Evolutionary conservation across 2,888 invertebrate species (phyloP), one percentile per base, ranked within the genome.

Genomic region (Andricus curvator): DNA sequence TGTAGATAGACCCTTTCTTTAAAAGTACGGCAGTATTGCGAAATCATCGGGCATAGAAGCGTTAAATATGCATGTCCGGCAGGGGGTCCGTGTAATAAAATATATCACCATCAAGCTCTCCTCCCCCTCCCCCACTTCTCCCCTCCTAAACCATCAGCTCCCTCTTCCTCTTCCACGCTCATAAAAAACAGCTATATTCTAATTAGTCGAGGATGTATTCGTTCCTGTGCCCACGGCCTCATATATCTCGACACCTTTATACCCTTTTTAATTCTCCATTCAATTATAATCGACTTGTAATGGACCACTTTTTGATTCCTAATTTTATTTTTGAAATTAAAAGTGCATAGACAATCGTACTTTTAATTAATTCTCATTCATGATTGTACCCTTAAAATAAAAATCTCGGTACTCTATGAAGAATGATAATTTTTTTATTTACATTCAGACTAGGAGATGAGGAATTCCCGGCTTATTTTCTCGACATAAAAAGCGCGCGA

Each of bases 161-260:
- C 92, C 92, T 91, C 90, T 92, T 92, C 92, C 92, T 92, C 91
- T 92, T 92, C 91, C 91, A 92, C 92, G 92, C 92, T 92, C 92
- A 92, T 92, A 92, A 92, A 92, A 92, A 92, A 92, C 91, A 91
- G 92, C 92, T 91, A 92, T 91, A 92, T 92, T 92, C 90, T 92
- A 92, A 92, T 92, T 90, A 92, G 88, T 86, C 86, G 88, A 88
- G 88, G 87, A 90, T 88, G 87, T 74, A 20, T 74, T 74, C 51
- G 74, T 74, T 74, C 37, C 56, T 74, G 51, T 17, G 74, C 29
- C 33, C 74, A 33, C 51, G 33, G 33, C 56, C 67, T 67, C 22
- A 67, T 11, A 51, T 33, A 51, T 33, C 74, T 74, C 37, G 20
- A 33, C 51, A 74, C 51, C 33, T 51, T 11, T 13, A 56, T 13